Percentiles rank a stretch among this genome's conserved stretches.
Conservation (phyloP, 1,140 invertebrate genomes). For the Monochamus saltuarius region DNA sequence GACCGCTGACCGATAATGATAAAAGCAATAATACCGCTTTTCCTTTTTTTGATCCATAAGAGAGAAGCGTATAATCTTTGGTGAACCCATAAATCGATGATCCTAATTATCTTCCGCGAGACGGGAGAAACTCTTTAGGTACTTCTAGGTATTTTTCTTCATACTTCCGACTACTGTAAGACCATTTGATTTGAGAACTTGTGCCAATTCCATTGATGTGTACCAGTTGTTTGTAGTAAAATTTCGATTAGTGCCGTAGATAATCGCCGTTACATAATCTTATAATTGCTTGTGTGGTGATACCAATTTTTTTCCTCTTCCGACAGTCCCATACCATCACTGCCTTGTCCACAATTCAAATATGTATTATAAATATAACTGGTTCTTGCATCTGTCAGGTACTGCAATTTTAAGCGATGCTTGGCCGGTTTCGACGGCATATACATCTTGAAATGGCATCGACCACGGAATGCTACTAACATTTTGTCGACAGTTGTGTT, state of each 20-base stretch:
- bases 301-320: slow-evolving; percentile 16
- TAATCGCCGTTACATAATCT: background rate
- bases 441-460: background rate
- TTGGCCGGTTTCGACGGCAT: background rate
- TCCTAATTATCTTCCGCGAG: slow-evolving; percentile 17
- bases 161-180: slow-evolving; percentile 41
- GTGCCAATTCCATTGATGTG: no score
- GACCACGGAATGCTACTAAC: background rate
- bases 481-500: background rate
- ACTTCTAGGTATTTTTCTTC: slow-evolving; percentile 48
- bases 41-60: no score
- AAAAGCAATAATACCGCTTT: no score
- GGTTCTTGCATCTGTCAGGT: slow-evolving; percentile 19
- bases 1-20: no score
- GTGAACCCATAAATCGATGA: slow-evolving; percentile 24
- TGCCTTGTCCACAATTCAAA: slow-evolving; percentile 15
- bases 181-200: no score
- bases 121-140: slow-evolving; percentile 35
- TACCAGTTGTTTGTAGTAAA: slow-evolving; percentile 42
- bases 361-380: slow-evolving; percentile 21
- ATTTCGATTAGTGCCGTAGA: slow-evolving; percentile 40
- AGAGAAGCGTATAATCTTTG: slow-evolving; percentile 37
- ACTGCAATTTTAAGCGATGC: slow-evolving; percentile 21
- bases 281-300: slow-evolving; percentile 7
- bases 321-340: slow-evolving; percentile 12